Evolutionary conservation across 23 tunicate genomes (phyloP).

Genomic region (Clavelina lepadiformis): DNA sequence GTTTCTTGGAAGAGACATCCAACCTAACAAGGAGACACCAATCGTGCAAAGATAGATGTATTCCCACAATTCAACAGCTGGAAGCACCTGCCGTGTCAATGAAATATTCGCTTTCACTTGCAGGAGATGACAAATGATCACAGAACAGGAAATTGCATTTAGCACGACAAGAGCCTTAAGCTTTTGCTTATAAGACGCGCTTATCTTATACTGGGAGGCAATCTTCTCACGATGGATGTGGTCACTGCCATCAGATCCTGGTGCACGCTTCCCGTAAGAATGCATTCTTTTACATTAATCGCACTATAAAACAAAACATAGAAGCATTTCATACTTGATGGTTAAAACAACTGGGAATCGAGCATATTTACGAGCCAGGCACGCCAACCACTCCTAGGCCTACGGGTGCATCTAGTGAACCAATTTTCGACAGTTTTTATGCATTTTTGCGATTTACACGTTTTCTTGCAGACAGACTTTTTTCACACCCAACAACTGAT

Average conservation of each 20-base stretch:
- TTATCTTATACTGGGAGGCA: constrained; percentile 37
- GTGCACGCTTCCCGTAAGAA: constrained; percentile 1
- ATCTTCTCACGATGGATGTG: constrained; percentile 41
- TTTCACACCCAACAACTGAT: no score
- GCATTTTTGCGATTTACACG: no score
- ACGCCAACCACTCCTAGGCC: no score
- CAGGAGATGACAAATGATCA: constrained; percentile 2
- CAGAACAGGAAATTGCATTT: background rate
- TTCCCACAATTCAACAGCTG: constrained; percentile 16
- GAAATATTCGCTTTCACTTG: background rate
- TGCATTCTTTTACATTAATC: no score
- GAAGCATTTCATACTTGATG: no score
- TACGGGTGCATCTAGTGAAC: no score
- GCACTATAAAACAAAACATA: no score
- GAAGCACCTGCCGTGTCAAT: constrained; percentile 6
- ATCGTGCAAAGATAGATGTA: constrained; percentile 1
- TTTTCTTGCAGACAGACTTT: no score
- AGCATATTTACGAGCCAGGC: no score
- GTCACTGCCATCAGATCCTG: constrained; percentile 43
- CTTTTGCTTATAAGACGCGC: constrained; percentile 20
- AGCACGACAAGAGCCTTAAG: background rate
- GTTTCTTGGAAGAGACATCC: constrained; percentile 13
- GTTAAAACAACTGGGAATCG: no score
- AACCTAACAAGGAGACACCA: constrained; percentile 5
- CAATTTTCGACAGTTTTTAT: no score